These are phyloP conservation scores for Xylophagus ater DNA, from an alignment of 2,888 invertebrate species.

Conservation along the genomic window DNA sequence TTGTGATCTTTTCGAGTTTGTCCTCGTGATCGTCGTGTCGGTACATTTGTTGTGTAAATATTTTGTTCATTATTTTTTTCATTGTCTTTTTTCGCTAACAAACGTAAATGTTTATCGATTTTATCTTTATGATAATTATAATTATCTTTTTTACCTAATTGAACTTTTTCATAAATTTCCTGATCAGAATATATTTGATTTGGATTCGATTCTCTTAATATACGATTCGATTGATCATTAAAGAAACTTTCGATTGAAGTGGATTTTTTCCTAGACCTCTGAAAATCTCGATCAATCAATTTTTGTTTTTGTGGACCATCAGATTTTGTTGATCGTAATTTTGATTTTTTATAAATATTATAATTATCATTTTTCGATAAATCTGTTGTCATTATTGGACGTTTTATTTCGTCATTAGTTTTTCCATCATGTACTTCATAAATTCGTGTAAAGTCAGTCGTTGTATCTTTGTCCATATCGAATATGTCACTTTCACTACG, in stretches of 20 bases:
- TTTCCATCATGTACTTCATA: slow-evolving; percentile 15
- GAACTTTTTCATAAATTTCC: slow-evolving; percentile 32
- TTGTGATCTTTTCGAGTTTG: neutral
- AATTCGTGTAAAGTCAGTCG: slow-evolving; percentile 14
- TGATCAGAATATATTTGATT: slow-evolving; percentile 24
- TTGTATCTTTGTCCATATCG: slow-evolving; percentile 21
- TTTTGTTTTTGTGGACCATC: slow-evolving; percentile 14
- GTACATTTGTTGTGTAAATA: slow-evolving; percentile 10
- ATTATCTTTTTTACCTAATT: slow-evolving; percentile 17
- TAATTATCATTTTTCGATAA: neutral
- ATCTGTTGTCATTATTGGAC: neutral
- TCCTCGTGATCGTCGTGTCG: neutral
- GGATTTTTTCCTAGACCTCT: slow-evolving; percentile 29
- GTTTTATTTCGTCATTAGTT: neutral
- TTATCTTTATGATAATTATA: slow-evolving; percentile 10
- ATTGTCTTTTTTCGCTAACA: slow-evolving; percentile 9
- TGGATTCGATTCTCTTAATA: slow-evolving; percentile 5
- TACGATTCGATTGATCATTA: slow-evolving; percentile 31
- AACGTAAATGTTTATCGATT: slow-evolving; percentile 10
- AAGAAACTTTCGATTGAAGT: slow-evolving; percentile 38
- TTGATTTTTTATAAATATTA: neutral
- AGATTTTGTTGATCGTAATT: neutral
- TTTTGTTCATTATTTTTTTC: slow-evolving; percentile 14
- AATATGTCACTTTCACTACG: slow-evolving; percentile 37
- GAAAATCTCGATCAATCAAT: slow-evolving; percentile 12